phyloP scores from a whole-genome alignment of 2,888 invertebrate species.

The Matsumyia berberina region DNA sequence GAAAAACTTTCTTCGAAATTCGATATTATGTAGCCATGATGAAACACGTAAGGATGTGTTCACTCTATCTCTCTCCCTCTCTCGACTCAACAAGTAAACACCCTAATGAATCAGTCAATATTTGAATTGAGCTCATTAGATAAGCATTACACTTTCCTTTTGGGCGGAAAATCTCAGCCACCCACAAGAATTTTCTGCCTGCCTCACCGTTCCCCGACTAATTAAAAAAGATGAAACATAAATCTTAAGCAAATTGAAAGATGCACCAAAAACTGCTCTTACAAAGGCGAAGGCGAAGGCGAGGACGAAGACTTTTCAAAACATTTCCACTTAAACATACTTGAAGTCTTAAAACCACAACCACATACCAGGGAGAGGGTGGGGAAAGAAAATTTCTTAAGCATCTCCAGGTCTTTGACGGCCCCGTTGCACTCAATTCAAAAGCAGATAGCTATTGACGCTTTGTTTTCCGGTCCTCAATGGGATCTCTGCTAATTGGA shows the following conservation, averaged over 20 bases:
- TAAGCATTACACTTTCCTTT: slow-evolving; percentile 4
- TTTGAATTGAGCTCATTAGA: slow-evolving; percentile 42
- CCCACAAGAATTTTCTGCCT: no score
- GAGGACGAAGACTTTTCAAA: neutral
- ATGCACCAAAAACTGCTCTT: neutral
- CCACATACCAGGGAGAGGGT: neutral
- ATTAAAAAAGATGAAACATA: neutral
- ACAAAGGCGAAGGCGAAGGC: neutral
- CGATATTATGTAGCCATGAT: neutral
- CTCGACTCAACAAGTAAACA: slow-evolving; percentile 8
- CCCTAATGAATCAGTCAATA: slow-evolving; percentile 34
- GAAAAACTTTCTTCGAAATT: neutral
- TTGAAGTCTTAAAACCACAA: neutral
- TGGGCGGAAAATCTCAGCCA: neutral
- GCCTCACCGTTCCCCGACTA: neutral
- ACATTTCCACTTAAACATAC: neutral
- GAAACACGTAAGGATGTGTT: neutral
- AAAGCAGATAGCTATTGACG: neutral
- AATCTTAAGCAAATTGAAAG: neutral
- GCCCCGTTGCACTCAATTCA: neutral
- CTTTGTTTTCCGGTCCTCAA: neutral
- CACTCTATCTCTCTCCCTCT: neutral
- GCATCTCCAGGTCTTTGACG: neutral
- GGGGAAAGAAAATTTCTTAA: neutral
- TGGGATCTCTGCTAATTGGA: slow-evolving; percentile 9